A percentile compares a stretch with the other conserved stretches of the same genome.
Conservation (phyloP, 2,888 invertebrate species). For the Pseudoips prasinana region DNA sequence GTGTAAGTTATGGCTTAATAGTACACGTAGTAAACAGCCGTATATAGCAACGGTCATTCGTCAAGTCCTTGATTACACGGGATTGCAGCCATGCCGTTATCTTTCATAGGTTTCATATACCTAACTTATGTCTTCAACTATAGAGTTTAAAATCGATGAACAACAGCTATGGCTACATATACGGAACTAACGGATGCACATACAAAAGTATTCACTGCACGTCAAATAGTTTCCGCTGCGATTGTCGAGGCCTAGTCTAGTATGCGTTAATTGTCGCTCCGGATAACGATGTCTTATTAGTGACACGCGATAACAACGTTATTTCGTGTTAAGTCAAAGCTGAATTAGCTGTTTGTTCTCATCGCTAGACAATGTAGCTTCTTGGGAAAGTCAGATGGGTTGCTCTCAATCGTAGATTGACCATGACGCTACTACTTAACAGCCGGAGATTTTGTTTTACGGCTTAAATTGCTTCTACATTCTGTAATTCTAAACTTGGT, state of each 20-base stretch:
- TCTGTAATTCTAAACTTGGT: no score
- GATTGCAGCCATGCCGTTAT: constrained; percentile 27
- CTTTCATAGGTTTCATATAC: constrained; percentile 4
- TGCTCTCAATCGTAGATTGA: constrained; percentile 59
- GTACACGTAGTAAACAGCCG: not conserved
- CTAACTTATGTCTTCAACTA: constrained; percentile 17
- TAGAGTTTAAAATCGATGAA: constrained; percentile 30
- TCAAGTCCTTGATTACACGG: constrained; percentile 29
- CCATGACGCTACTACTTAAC: constrained; percentile 47
- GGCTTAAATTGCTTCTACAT: no score
- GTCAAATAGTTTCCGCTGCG: constrained; percentile 68
- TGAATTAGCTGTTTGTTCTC: constrained; percentile 22
- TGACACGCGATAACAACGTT: constrained; percentile 35
- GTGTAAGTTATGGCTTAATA: no score
- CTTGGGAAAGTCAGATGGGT: constrained; percentile 52
- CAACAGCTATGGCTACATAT: constrained; percentile 37
- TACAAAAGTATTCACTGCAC: constrained; percentile 55
- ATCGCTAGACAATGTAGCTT: constrained; percentile 39
- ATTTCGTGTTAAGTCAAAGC: constrained; percentile 14
- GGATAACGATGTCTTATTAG: constrained; percentile 42
- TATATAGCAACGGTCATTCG: not conserved
- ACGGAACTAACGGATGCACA: constrained; percentile 71
- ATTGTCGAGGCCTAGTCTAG: constrained; percentile 50
- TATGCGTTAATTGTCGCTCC: constrained; percentile 55
- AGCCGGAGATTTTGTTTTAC: constrained; percentile 19